Conservation (phyloP, 2,113 vertebrate genomes). For the Spilogale gracilis region DNA sequence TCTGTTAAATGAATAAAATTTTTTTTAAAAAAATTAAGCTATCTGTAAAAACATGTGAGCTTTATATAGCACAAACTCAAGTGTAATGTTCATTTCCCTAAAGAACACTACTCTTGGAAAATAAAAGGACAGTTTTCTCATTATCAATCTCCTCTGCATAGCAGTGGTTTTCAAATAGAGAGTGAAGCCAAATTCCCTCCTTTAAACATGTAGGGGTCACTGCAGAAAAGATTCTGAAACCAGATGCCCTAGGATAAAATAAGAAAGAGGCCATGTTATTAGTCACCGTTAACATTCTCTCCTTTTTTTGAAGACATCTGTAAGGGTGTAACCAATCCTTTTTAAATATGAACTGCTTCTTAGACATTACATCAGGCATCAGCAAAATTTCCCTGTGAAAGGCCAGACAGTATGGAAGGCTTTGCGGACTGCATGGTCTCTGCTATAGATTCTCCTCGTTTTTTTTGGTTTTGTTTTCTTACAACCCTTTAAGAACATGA, state of each 20-base stretch:
- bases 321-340: not conserved
- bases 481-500: slow-evolving; percentile 20
- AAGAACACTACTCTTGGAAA: slow-evolving; percentile 55
- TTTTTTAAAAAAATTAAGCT: not conserved
- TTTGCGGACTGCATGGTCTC: not conserved
- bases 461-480: not conserved
- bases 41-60: not conserved
- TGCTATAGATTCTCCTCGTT: not conserved
- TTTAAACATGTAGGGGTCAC: not conserved
- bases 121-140: not conserved
- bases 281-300: not conserved
- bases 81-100: not conserved
- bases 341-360: slow-evolving; percentile 31
- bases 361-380: not conserved
- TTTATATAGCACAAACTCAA: slow-evolving; percentile 46
- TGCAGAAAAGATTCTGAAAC: not conserved
- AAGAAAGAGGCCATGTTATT: not conserved
- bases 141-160: not conserved
- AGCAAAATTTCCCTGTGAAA: not conserved
- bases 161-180: not conserved
- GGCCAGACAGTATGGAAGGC: not conserved
- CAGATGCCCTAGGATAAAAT: not conserved
- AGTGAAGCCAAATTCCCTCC: not conserved
- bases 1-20: no score
- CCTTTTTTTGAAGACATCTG: not conserved